Conservation (phyloP, 2,888 invertebrate genomes). For the Mantis religiosa region DNA sequence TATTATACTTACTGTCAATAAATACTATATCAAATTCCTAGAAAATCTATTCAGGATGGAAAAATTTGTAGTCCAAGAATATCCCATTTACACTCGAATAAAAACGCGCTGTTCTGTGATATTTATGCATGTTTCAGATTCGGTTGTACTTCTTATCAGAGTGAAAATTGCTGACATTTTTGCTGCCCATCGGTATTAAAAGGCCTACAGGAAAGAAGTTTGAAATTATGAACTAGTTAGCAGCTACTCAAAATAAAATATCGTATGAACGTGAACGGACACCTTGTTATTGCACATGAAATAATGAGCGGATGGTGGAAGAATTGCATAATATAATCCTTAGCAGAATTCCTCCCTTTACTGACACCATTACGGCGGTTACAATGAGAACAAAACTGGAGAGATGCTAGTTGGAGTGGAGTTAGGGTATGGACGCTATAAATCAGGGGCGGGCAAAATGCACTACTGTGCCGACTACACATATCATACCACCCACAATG, state of each 20-base stretch:
- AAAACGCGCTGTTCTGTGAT: no score
- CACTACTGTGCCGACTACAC: not conserved
- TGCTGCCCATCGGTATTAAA: not conserved
- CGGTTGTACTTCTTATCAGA: no score
- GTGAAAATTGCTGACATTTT: no score
- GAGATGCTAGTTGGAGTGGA: not conserved
- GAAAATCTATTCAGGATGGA: no score
- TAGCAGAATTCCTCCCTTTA: not conserved
- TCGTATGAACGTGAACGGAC: not conserved
- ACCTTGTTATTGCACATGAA: not conserved
- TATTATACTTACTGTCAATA: no score
- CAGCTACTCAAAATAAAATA: not conserved
- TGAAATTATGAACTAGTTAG: not conserved
- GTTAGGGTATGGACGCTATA: no score
- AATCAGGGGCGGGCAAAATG: not conserved
- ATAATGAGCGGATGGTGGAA: not conserved
- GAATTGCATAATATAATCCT: not conserved
- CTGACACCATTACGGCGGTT: not conserved
- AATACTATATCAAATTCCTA: no score
- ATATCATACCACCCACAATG: not conserved
- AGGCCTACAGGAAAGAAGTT: not conserved
- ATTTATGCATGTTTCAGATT: no score
- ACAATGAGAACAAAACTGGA: not conserved
- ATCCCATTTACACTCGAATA: no score
- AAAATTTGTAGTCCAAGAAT: no score